Evolutionary conservation across 2,888 invertebrate species (phyloP).

Genomic region (Gryllus longicercus): DNA sequence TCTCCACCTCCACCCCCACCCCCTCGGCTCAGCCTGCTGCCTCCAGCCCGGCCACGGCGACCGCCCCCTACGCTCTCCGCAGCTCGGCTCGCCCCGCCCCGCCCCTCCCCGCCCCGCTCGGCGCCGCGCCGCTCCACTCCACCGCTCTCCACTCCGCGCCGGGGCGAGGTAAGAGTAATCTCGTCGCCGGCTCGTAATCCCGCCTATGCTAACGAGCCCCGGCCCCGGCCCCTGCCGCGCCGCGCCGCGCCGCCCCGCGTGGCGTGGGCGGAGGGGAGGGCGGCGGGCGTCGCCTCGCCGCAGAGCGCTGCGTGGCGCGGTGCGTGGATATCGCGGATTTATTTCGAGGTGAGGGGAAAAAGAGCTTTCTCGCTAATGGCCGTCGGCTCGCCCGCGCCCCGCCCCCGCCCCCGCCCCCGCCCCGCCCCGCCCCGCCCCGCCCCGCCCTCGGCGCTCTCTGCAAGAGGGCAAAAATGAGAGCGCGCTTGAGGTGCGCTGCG

Average conservation of each 20-base stretch:
- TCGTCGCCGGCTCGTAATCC: not conserved
- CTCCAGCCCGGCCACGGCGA: too few relatives aligned
- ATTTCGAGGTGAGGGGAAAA: not conserved
- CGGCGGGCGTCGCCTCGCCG: too few relatives aligned
- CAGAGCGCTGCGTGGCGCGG: too few relatives aligned
- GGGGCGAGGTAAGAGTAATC: slow-evolving; percentile 3
- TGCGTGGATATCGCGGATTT: not conserved
- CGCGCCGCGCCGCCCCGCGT: too few relatives aligned
- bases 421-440: not conserved
- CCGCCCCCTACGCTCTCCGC: too few relatives aligned
- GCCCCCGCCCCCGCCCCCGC: not conserved
- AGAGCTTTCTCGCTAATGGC: not conserved
- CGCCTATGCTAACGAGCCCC: not conserved
- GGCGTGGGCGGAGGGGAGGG: too few relatives aligned
- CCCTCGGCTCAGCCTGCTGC: too few relatives aligned
- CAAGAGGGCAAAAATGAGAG: not conserved
- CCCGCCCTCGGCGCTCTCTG: not conserved
- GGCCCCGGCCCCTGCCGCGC: not conserved
- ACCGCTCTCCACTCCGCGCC: not conserved
- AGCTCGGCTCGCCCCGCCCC: too few relatives aligned
- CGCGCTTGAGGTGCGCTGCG: not conserved
- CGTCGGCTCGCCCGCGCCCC: not conserved
- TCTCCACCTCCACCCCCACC: too few relatives aligned
- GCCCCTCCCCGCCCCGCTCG: too few relatives aligned
- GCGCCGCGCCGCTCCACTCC: too few relatives aligned